Evolutionary conservation across 2,888 invertebrate genomes (phyloP), one percentile per base, ranked within the genome.

Genomic region (Nasonovia ribisnigri): DNA sequence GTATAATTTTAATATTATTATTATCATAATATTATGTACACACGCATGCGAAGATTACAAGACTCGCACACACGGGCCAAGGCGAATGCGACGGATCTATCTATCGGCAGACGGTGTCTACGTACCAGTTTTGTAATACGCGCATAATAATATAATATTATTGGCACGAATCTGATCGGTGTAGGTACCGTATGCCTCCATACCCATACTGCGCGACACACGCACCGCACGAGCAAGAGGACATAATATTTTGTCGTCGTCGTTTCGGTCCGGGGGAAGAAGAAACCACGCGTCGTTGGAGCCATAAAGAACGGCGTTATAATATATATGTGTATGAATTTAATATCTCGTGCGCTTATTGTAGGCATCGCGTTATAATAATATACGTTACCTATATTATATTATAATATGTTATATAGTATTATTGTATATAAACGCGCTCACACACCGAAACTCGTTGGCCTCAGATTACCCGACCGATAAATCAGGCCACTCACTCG

Each of bases 401-500:
- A 60, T 11, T 51, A 29, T n/a, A n/a, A 67, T 16, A 24, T 24
- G 24, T 54, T 54, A 54, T 0, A 54, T 20, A 20, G 16, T 51
- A 51, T 46, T 60, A n/a, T 60, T 60, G 60, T 60, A n/a, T 67
- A 67, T 67, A 36, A n/a, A 67, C 36, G 77, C 67, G 67, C 67
- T 67, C 67, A 24, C 36, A 92, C 20, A 43, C 89, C 93, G 57
- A 93, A 93, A 90, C 93, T 84, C 84, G 93, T 93, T 84, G 93
- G 89, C 90, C 90, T 93, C 93, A 89, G 89, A 90, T 93, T 93
- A 90, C 89, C 84, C 84, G 93, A 84, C 93, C 93, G 84, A 93
- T 93, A 93, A 93, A 93, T 93, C 93, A 90, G 89, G 36, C 84
- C 89, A n/a, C n/a, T n/a, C n/a, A n/a, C n/a, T n/a, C n/a, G n/a